Conservation (phyloP, 1,140 invertebrate species). For the Cotesia vestalis region DNA sequence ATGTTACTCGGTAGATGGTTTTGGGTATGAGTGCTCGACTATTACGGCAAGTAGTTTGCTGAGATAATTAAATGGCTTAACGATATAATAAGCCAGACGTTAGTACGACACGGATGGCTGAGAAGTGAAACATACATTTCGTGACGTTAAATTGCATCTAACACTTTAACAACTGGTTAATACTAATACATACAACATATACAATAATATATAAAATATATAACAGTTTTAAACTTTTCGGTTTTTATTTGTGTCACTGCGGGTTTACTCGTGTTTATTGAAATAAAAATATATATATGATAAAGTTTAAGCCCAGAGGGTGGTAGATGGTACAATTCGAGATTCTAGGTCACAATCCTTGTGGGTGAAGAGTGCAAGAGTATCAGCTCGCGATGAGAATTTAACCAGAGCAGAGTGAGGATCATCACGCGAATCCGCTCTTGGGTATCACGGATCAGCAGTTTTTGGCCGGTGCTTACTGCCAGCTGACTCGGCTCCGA, state of each 20-base stretch:
- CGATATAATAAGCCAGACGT: slow-evolving; percentile 64
- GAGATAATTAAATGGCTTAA: slow-evolving; percentile 68
- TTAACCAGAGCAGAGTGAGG: no score
- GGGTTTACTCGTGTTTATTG: no score
- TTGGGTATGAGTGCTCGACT: slow-evolving; percentile 46
- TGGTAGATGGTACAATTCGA: no score
- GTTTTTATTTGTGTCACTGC: no score
- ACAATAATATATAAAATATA: no score
- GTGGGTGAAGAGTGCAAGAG: no score
- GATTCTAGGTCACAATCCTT: no score
- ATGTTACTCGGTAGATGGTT: neutral
- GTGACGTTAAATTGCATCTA: slow-evolving; percentile 9
- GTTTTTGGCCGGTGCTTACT: neutral
- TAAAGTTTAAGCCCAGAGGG: no score
- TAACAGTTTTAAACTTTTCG: no score
- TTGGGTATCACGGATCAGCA: slow-evolving; percentile 5
- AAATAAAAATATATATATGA: no score
- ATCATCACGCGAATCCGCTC: neutral
- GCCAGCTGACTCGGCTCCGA: neutral
- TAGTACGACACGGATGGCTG: slow-evolving; percentile 44
- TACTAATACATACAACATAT: no score
- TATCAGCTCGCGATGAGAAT: no score
- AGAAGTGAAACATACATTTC: slow-evolving; percentile 24
- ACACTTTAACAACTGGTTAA: neutral
- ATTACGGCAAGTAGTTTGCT: slow-evolving; percentile 64